Conservation (phyloP, 1,140 invertebrate species). For the Halyomorpha halys region DNA sequence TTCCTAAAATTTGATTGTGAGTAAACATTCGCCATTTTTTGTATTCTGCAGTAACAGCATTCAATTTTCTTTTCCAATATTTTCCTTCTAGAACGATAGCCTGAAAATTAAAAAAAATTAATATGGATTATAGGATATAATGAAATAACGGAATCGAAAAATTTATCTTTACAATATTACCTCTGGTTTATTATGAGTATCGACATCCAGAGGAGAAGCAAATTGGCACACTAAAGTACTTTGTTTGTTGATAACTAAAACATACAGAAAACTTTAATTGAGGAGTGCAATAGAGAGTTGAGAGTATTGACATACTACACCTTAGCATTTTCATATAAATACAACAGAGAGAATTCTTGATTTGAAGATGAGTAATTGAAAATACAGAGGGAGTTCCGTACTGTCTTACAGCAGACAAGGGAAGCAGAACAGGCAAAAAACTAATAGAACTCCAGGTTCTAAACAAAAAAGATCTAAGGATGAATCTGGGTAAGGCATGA, state of each 20-base stretch:
- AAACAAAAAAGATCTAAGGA: no score
- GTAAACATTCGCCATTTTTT: conserved; percentile 98
- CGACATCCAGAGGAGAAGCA: conserved; percentile 85
- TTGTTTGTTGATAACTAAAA: conserved; percentile 84
- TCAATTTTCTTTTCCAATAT: conserved; percentile 96
- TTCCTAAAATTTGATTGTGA: conserved; percentile 68
- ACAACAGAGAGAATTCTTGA: no score
- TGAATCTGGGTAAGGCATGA: no score
- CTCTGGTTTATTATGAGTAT: conserved; percentile 91
- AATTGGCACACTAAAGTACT: conserved; percentile 89
- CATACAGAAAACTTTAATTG: conserved; percentile 26
- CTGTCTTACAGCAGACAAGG: no score
- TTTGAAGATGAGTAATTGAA: no score
- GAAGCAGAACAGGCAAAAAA: no score
- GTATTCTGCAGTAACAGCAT: conserved; percentile 95
- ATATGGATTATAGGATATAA: not conserved
- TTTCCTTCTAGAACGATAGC: conserved; percentile 92
- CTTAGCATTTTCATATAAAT: no score
- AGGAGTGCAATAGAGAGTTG: no score
- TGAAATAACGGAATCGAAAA: conserved; percentile 9
- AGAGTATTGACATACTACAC: no score
- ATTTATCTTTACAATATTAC: conserved; percentile 42
- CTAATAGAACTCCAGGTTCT: no score
- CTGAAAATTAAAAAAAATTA: conserved; percentile 41
- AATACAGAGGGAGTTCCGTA: no score